These are phyloP conservation scores for Heliconius himera DNA, from an alignment of 1,140 invertebrate genomes.

Conservation along the genomic window DNA sequence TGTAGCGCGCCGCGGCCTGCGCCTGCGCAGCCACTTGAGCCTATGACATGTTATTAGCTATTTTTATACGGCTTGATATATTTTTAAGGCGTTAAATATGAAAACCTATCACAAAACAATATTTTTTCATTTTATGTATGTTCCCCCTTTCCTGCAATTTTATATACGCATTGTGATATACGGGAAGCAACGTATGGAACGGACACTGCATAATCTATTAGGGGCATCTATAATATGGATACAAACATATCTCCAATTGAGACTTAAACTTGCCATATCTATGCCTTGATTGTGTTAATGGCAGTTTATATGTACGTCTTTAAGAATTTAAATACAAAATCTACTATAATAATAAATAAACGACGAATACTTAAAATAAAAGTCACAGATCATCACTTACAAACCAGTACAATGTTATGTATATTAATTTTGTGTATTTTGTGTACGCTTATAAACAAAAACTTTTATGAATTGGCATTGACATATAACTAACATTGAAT, in stretches of 20 bases:
- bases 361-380: background rate
- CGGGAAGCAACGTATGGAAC: too few species aligned
- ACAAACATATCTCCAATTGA: too few species aligned
- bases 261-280: too few species aligned
- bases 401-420: background rate
- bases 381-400: background rate
- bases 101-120: background rate
- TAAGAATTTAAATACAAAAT: background rate
- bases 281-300: too few species aligned
- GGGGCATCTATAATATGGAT: too few species aligned
- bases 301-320: too few species aligned
- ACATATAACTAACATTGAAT: background rate
- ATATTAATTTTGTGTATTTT: too few species aligned
- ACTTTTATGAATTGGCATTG: background rate
- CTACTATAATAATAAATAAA: background rate
- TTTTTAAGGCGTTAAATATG: background rate
- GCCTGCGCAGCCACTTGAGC: conserved; percentile 78
- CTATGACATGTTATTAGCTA: conserved; percentile 41
- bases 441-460: background rate
- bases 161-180: too few species aligned
- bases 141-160: too few species aligned
- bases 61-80: background rate
- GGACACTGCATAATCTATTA: too few species aligned
- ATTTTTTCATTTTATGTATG: too few species aligned
- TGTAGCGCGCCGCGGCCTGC: conserved; percentile 75